phyloP scores from a whole-genome alignment of 2,113 vertebrate genomes.

The Rynchops niger region DNA sequence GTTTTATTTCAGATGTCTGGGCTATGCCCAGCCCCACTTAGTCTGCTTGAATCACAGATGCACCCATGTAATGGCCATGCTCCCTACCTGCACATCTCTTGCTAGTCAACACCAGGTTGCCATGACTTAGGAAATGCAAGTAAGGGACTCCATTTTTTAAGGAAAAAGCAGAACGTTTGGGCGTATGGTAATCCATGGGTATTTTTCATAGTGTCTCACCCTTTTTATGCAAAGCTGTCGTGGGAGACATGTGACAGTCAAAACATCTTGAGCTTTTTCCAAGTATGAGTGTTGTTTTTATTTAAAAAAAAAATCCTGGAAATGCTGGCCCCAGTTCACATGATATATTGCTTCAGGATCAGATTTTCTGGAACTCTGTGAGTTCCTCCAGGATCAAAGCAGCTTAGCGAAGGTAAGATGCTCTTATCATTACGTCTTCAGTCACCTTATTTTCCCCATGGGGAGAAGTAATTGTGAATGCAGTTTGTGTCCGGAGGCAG shows the following conservation, averaged over 20 bases:
- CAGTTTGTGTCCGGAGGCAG: slow-evolving; percentile 18
- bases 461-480: not conserved
- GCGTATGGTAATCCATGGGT: not conserved
- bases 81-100: not conserved
- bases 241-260: not conserved
- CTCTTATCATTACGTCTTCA: not conserved
- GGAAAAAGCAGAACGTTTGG: not conserved
- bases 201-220: not conserved
- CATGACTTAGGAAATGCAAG: not conserved
- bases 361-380: not conserved
- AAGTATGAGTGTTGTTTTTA: not conserved
- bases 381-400: slow-evolving; percentile 42
- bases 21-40: not conserved
- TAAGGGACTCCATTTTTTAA: not conserved
- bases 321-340: not conserved
- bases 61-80: not conserved
- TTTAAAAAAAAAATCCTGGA: not conserved
- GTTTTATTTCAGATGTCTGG: not conserved
- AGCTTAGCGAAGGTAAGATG: not conserved
- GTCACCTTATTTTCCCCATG: not conserved
- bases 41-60: not conserved
- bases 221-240: not conserved
- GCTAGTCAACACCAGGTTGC: not conserved
- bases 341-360: not conserved
- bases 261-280: not conserved